phyloP scores from a whole-genome alignment of 1,140 invertebrate species.

The Bombus sylvicola region DNA sequence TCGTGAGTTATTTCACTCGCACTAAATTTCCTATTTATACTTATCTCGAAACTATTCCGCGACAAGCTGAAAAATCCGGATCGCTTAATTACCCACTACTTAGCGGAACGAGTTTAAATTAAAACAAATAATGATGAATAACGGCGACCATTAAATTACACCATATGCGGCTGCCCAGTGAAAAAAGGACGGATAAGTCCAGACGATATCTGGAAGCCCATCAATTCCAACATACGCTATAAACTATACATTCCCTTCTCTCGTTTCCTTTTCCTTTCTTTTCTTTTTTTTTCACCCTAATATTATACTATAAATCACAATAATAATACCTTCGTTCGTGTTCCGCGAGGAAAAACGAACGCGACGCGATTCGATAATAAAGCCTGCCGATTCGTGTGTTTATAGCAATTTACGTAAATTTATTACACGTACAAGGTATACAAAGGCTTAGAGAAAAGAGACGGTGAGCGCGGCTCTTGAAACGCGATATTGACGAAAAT shows the following conservation, averaged over 20 bases:
- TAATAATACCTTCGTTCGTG: slow-evolving; percentile 4
- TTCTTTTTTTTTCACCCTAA: neutral
- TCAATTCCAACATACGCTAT: slow-evolving; percentile 3
- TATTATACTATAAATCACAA: slow-evolving; percentile 20
- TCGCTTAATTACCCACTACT: slow-evolving; percentile 8
- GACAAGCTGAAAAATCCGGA: neutral
- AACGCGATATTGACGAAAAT: neutral
- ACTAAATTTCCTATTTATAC: slow-evolving; percentile 9
- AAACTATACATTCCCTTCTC: neutral
- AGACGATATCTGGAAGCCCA: neutral
- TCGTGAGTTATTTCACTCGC: neutral
- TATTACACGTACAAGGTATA: slow-evolving; percentile 3
- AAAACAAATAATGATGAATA: slow-evolving; percentile 32
- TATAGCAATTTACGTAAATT: slow-evolving; percentile 17
- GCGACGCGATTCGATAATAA: neutral
- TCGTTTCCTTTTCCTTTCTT: neutral
- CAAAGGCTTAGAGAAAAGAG: neutral
- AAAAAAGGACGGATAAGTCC: neutral
- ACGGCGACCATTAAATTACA: slow-evolving; percentile 13
- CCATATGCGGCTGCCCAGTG: neutral
- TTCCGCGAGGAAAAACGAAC: neutral
- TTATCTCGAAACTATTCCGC: neutral
- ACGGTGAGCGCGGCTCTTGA: neutral
- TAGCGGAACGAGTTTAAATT: neutral
- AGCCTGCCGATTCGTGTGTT: neutral